Base-by-base conservation (phyloP, 2,797 vertebrate genomes). In the Coilia nasus region DNA sequence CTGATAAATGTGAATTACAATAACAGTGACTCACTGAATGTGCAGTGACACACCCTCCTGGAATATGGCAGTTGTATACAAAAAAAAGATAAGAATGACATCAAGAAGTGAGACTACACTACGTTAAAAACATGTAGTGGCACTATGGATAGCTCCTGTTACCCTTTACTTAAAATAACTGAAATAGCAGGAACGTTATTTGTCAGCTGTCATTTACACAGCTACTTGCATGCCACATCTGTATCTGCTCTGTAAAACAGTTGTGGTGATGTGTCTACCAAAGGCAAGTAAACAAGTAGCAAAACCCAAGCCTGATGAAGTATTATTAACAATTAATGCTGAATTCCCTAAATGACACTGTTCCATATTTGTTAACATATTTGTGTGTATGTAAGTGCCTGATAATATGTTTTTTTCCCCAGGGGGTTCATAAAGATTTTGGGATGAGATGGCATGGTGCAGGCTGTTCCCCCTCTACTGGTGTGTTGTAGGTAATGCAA, bases 391-490 rank as follows among this genome's bases (percentile, higher is more conserved):
- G n/a, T n/a, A n/a, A n/a, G n/a, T n/a, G n/a, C n/a, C n/a, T n/a
- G n/a, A n/a, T n/a, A n/a, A n/a, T n/a, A 64, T 64, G 1, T 31
- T 15, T 71, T 71, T 14, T n/a, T 64, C 23, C 60, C 23, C 60
- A 71, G 12, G 25, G 11, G 64, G 60, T 2, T 62, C 0, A 62
- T 41, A 41, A 41, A 71, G 14, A 71, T 71, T 71, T 71, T 71
- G 25, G 64, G 12, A 71, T n/a, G 15, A 78, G 19, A 4, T 21
- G 57, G 83, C 64, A 31, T 31, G 15, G 75, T 81, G 83, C 23
- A 59, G 59, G 86, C 17, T 50, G 90, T 90, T 87, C 92, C 50
- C 93, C 93, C 93, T 93, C 95, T 96, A 91, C 93, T 95, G 95
- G 94, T 81, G 47, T 59, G 19, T 83, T 10, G 44, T 0, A 85